phyloP scores from a whole-genome alignment of 1,140 invertebrate species.

The Drosophila ogumai region DNA sequence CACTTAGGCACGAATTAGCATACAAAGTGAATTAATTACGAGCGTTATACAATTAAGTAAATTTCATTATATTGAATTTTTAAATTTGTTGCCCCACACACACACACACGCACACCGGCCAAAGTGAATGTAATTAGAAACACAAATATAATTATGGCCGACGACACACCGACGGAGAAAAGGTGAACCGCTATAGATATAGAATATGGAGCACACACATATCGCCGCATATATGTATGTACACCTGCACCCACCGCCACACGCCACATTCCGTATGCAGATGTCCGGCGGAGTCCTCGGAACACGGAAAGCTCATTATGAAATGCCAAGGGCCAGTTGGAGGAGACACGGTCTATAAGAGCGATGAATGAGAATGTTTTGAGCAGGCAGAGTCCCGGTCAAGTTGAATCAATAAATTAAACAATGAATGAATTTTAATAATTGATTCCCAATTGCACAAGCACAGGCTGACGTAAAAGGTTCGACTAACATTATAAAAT shows the following conservation, averaged over 20 bases:
- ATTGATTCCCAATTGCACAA: conserved; percentile 35
- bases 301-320: conserved; percentile 56
- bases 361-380: conserved; percentile 47
- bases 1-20: conserved; percentile 82
- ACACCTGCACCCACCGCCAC: conserved; percentile 1
- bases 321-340: conserved; percentile 44
- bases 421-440: conserved; percentile 50
- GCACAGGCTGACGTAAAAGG: conserved; percentile 1
- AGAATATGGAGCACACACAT: conserved; percentile 24
- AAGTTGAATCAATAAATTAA: conserved; percentile 52
- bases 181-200: conserved; percentile 43
- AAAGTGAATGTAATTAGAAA: conserved; percentile 76
- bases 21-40: conserved; percentile 83
- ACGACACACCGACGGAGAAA: conserved; percentile 36
- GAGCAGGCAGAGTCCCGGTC: conserved; percentile 19
- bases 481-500: neutral
- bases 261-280: conserved; percentile 26
- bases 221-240: neutral
- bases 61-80: conserved; percentile 83
- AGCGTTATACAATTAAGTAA: conserved; percentile 82
- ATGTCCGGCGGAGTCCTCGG: conserved; percentile 39
- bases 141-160: conserved; percentile 76
- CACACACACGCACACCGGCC: conserved; percentile 9
- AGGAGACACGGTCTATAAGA: conserved; percentile 48
- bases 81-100: conserved; percentile 70